Evolutionary conservation across 1,140 invertebrate genomes (phyloP).

Genomic region (Bombus cullumanus): DNA sequence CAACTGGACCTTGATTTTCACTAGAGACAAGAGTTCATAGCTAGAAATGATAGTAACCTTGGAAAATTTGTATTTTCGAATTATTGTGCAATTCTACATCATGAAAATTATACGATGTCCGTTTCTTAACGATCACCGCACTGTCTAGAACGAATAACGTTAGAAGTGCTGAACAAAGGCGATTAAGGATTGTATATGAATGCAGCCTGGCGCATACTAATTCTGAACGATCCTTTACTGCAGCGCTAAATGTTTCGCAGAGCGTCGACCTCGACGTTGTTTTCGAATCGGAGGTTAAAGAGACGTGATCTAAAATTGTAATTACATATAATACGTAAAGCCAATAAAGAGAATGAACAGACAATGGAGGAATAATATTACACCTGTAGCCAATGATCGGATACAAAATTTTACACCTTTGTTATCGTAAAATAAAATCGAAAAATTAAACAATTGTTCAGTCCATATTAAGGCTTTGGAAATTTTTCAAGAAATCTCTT

Average conservation of each 20-base stretch:
- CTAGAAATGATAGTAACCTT: too few relatives aligned
- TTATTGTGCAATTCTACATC: neutral
- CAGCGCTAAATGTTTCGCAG: slow-evolving; percentile 69
- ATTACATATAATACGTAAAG: neutral
- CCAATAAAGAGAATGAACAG: neutral
- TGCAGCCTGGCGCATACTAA: slow-evolving; percentile 70
- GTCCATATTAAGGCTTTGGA: neutral
- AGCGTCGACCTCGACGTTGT: slow-evolving; percentile 12
- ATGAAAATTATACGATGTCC: neutral
- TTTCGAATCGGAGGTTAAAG: neutral
- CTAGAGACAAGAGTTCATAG: too few relatives aligned
- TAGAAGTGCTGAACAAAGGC: slow-evolving; percentile 56
- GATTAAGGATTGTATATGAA: slow-evolving; percentile 68
- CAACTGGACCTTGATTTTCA: too few relatives aligned
- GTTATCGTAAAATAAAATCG: neutral
- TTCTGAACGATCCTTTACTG: slow-evolving; percentile 67
- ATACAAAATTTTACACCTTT: too few relatives aligned
- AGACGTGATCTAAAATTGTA: neutral
- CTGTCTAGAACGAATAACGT: slow-evolving; percentile 29
- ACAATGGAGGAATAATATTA: neutral
- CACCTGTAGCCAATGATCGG: too few relatives aligned
- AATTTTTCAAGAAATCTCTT: slow-evolving; percentile 1
- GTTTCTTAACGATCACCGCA: neutral
- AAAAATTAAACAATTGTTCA: neutral
- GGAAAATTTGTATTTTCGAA: too few relatives aligned